Evolutionary conservation across 2,888 invertebrate genomes (phyloP).

Genomic region (Platynereis dumerilii): DNA sequence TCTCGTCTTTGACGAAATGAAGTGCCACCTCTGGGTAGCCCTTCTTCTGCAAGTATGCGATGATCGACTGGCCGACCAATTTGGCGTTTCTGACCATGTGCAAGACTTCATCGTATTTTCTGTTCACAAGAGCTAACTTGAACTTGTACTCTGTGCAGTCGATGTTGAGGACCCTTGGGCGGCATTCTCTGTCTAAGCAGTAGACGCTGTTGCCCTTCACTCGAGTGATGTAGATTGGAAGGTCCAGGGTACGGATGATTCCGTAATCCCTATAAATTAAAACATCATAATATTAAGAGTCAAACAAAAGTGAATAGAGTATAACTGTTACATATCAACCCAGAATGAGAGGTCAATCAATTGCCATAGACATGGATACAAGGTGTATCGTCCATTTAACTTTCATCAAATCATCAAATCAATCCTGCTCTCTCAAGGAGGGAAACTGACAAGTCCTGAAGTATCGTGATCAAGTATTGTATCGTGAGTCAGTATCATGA

Average conservation of each 20-base stretch:
- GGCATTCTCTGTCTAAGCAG: constrained; percentile 91
- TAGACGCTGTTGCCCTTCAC: constrained; percentile 86
- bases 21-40: constrained; percentile 98
- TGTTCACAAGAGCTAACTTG: constrained; percentile 93
- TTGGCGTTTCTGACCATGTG: constrained; percentile 95
- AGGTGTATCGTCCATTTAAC: too few species aligned
- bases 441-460: too few species aligned
- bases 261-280: constrained; percentile 84
- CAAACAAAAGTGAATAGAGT: too few species aligned
- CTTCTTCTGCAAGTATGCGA: constrained; percentile 97
- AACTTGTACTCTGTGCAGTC: constrained; percentile 98
- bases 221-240: constrained; percentile 95
- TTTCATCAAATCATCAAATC: too few species aligned
- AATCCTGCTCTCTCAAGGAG: too few species aligned
- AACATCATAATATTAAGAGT: not conserved
- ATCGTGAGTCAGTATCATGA: too few species aligned
- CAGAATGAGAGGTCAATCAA: too few species aligned
- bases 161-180: constrained; percentile 87
- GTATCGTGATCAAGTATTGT: too few species aligned
- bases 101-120: constrained; percentile 68
- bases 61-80: constrained; percentile 97
- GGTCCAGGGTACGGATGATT: constrained; percentile 95
- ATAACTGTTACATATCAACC: too few species aligned
- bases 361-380: too few species aligned
- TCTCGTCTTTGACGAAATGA: constrained; percentile 98